These are phyloP conservation scores for Shargacucullia verbasci DNA, from an alignment of 2,888 invertebrate species.

Conservation along the genomic window DNA sequence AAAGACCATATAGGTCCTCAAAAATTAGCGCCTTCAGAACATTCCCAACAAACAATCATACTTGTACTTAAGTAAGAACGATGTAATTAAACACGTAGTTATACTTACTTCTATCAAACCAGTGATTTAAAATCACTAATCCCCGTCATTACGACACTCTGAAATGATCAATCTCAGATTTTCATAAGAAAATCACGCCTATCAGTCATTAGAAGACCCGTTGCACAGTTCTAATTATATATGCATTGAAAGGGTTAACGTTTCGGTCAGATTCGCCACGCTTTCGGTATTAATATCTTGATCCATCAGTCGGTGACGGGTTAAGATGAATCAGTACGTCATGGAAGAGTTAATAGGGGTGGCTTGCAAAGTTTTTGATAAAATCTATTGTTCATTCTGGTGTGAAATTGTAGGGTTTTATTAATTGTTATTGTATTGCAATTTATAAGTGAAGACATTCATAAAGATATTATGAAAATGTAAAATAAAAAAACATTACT, in stretches of 20 bases:
- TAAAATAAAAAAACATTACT: too few species aligned
- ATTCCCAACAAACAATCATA: too few species aligned
- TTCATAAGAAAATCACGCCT: slow-evolving; percentile 63
- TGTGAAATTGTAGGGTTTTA: slow-evolving; percentile 30
- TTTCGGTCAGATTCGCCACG: slow-evolving; percentile 86
- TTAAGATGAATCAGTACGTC: slow-evolving; percentile 83
- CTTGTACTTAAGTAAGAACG: too few species aligned
- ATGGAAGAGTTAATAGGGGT: slow-evolving; percentile 70
- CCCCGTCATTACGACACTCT: slow-evolving; percentile 49
- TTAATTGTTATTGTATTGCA: background rate
- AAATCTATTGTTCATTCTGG: slow-evolving; percentile 21
- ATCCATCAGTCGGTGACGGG: slow-evolving; percentile 87
- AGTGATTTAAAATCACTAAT: slow-evolving; percentile 27
- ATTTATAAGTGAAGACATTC: background rate
- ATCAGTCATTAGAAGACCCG: slow-evolving; percentile 74
- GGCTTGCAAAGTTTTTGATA: slow-evolving; percentile 61
- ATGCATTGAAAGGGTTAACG: slow-evolving; percentile 84
- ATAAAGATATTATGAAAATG: too few species aligned
- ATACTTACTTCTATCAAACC: background rate
- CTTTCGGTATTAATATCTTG: slow-evolving; percentile 87
- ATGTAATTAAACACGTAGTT: background rate
- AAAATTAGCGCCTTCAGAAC: too few species aligned
- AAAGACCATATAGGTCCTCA: too few species aligned
- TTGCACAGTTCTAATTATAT: slow-evolving; percentile 70
- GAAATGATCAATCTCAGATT: slow-evolving; percentile 61